Conservation (phyloP, 2,888 invertebrate species). For the Leucoma salicis region DNA sequence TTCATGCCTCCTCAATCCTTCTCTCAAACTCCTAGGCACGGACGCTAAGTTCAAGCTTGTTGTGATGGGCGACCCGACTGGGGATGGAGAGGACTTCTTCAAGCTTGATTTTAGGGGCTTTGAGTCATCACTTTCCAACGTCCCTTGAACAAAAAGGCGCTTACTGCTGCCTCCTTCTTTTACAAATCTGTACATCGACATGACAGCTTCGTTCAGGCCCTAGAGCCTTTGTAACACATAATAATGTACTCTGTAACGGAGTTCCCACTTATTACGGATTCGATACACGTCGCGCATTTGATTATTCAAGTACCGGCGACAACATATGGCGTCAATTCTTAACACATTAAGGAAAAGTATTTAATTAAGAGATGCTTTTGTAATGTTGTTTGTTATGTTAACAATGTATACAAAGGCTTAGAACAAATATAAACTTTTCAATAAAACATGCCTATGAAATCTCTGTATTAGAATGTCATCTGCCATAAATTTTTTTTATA, state of each 20-base stretch:
- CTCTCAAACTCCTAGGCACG: conserved; percentile 79
- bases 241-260: conserved; percentile 56
- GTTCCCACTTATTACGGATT: conserved; percentile 61
- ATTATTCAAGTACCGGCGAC: conserved; percentile 41
- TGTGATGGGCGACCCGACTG: conserved; percentile 84
- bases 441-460: no score
- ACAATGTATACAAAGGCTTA: no score
- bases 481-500: no score
- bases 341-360: conserved; percentile 30
- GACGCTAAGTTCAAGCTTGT: conserved; percentile 83
- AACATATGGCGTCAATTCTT: conserved; percentile 37
- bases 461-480: no score
- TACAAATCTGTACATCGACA: conserved; percentile 91
- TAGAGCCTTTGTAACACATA: conserved; percentile 60
- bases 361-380: conserved; percentile 26
- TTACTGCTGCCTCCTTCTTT: conserved; percentile 84
- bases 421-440: no score
- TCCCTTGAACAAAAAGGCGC: conserved; percentile 90
- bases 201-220: conserved; percentile 61
- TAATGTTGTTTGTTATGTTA: conserved; percentile 9
- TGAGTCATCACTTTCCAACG: conserved; percentile 84
- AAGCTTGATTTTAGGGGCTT: conserved; percentile 78
- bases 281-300: conserved; percentile 54
- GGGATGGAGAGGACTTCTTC: conserved; percentile 71
- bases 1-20: conserved; percentile 74